A percentile compares a stretch with the other conserved stretches of the same genome.
Evolutionary conservation across 2,888 invertebrate species (phyloP).

Genomic region (Steromphala cineraria): DNA sequence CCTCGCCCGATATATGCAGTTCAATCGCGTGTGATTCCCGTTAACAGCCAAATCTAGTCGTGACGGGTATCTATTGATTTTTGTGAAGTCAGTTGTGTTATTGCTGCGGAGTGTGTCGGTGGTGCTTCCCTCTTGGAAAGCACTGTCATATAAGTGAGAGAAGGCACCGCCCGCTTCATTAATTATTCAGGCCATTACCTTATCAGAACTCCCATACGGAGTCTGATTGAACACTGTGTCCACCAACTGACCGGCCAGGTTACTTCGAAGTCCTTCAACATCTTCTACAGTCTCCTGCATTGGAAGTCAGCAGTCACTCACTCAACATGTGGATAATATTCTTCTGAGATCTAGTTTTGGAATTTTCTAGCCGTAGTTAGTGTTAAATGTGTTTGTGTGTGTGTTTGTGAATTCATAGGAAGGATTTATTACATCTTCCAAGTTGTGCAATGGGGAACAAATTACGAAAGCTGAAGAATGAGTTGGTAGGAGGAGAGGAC

Average conservation of each 20-base stretch:
- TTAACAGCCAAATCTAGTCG: background rate
- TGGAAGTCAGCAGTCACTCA: too few species aligned
- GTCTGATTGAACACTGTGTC: background rate
- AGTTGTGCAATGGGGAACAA: slow-evolving; percentile 16
- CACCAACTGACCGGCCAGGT: background rate
- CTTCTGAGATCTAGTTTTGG: background rate
- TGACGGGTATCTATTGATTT: slow-evolving; percentile 8
- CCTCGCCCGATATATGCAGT: background rate
- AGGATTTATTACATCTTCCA: background rate
- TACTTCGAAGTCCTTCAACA: too few species aligned
- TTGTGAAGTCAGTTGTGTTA: background rate
- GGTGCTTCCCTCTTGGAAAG: background rate
- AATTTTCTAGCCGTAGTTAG: background rate
- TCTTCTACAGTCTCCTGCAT: too few species aligned
- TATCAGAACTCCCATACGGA: background rate
- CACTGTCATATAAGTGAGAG: background rate
- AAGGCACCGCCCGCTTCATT: background rate
- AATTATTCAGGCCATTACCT: slow-evolving; percentile 10
- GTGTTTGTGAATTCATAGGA: slow-evolving; percentile 2
- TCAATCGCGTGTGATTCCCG: background rate
- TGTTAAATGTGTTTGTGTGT: background rate
- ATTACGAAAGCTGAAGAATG: slow-evolving; percentile 4
- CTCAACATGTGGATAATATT: background rate
- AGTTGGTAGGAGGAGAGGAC: background rate
- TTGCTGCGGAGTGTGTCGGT: background rate